Percentiles rank a stretch among this genome's conserved stretches.
Evolutionary conservation across 2,797 vertebrate species (phyloP).

Genomic region (Pangasius macronema): DNA sequence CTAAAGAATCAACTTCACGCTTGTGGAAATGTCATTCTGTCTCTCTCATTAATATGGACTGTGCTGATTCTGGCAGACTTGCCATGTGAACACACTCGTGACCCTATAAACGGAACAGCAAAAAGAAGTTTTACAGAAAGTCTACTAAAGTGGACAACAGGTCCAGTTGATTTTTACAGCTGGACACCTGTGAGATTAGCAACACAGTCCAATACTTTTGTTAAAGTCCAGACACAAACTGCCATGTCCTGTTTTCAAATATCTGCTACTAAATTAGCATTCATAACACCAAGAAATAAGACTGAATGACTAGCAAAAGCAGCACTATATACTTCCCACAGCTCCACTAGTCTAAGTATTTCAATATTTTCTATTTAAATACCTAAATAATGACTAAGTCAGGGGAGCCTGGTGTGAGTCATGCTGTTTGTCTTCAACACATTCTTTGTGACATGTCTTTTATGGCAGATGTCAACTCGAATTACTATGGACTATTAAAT

Average conservation of each 20-base stretch:
- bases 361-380: background rate
- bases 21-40: background rate
- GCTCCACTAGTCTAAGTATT: background rate
- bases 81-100: background rate
- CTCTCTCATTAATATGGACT: background rate
- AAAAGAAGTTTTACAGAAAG: background rate
- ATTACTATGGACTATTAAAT: background rate
- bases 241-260: background rate
- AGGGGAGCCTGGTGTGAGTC: background rate
- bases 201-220: background rate
- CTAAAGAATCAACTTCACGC: background rate
- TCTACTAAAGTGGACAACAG: background rate
- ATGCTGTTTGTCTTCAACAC: too few species aligned
- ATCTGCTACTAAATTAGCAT: background rate
- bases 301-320: background rate
- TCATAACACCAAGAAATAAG: background rate
- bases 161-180: background rate
- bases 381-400: background rate
- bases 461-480: conserved; percentile 10
- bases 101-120: background rate
- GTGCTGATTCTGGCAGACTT: background rate
- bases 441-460: background rate
- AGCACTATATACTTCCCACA: background rate
- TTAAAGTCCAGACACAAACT: background rate
- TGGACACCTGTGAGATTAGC: background rate